These are phyloP conservation scores for Piprites chloris DNA, from an alignment of 2,113 vertebrate genomes.

Conservation along the genomic window DNA sequence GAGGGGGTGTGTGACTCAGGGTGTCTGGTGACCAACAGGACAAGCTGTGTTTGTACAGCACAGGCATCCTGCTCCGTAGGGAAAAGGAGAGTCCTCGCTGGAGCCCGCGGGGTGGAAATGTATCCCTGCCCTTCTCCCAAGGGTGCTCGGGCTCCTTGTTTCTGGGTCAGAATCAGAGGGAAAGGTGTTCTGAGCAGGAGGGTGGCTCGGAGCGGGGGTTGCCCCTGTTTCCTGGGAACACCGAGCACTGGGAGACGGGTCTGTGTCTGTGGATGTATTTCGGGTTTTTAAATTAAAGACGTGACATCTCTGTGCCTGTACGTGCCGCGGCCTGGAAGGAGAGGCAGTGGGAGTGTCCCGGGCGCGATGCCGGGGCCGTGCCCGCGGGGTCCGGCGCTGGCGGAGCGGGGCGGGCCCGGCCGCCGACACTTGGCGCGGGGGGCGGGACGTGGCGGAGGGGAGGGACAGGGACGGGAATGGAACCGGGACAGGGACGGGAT, in stretches of 20 bases:
- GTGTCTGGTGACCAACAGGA: not conserved
- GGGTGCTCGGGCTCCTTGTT: not conserved
- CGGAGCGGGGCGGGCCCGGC: not conserved
- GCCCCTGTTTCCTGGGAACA: not conserved
- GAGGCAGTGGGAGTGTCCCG: not conserved
- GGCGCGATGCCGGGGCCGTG: not conserved
- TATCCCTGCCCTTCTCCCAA: not conserved
- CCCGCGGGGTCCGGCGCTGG: not conserved
- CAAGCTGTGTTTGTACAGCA: not conserved
- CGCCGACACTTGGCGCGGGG: not conserved
- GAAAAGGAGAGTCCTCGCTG: not conserved
- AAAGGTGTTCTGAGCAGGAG: not conserved
- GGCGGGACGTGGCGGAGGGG: not conserved
- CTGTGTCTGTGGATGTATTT: not conserved
- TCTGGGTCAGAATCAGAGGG: not conserved
- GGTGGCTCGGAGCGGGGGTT: not conserved
- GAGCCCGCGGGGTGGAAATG: not conserved
- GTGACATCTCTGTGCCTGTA: not conserved
- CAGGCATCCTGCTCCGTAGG: not conserved
- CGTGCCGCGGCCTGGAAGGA: not conserved
- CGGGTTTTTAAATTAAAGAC: not conserved
- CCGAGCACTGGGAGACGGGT: not conserved
- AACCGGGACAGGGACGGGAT: not conserved
- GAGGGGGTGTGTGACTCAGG: not conserved
- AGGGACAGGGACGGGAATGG: not conserved